Percentiles rank a stretch among this genome's conserved stretches.
phyloP scores from a whole-genome alignment of 2,888 invertebrate genomes.

The Pinctada fucata region DNA sequence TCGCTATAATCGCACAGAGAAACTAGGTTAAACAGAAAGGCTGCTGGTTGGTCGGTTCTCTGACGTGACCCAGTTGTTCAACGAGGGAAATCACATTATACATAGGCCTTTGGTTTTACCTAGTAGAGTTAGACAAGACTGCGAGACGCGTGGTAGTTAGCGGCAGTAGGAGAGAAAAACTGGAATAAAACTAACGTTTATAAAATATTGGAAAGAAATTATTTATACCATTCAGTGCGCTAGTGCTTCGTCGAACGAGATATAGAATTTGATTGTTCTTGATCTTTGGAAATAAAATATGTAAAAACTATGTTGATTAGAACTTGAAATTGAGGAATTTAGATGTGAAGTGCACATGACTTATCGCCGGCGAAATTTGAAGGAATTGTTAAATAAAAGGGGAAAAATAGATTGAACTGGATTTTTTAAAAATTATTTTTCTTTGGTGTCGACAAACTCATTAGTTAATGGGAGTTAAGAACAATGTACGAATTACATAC shows the following conservation, averaged over 20 bases:
- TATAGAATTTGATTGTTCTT: too few relatives aligned
- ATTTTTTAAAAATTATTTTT: not conserved
- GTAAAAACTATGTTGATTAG: not conserved
- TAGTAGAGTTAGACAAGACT: not conserved
- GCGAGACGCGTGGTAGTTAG: not conserved
- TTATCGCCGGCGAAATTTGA: too few relatives aligned
- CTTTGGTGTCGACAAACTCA: not conserved
- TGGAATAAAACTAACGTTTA: too few relatives aligned
- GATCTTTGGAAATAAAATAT: not conserved
- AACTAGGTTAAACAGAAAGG: slow-evolving; percentile 37
- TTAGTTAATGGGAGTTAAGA: slow-evolving; percentile 27
- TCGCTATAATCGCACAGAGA: slow-evolving; percentile 13
- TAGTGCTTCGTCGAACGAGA: too few relatives aligned
- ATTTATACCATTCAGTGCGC: too few relatives aligned
- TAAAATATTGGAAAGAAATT: too few relatives aligned
- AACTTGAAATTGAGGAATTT: not conserved
- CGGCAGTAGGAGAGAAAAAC: too few relatives aligned
- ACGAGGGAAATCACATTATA: slow-evolving; percentile 6
- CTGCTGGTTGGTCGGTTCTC: slow-evolving; percentile 33
- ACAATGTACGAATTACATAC: slow-evolving; percentile 40
- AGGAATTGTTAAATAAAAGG: too few relatives aligned
- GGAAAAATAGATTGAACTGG: too few relatives aligned
- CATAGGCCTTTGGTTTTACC: not conserved
- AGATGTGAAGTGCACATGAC: too few relatives aligned
- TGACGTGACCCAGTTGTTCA: slow-evolving; percentile 11